phyloP scores from a whole-genome alignment of 2,113 vertebrate species.

The Psilopsiagon aymara region DNA sequence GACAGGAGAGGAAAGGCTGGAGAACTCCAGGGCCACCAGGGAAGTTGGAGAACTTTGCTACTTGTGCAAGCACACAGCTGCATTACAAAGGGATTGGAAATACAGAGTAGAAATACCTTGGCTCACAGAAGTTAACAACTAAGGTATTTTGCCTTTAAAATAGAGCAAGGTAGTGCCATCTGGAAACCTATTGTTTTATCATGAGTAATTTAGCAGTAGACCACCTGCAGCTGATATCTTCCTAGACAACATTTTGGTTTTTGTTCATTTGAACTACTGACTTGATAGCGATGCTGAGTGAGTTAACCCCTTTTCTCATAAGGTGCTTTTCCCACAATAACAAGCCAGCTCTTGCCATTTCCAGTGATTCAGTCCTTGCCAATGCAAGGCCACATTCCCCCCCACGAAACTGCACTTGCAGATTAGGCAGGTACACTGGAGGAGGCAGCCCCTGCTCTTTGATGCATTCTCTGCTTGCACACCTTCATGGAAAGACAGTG shows the following conservation, averaged over 20 bases:
- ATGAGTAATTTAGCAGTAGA: background rate
- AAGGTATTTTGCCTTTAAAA: background rate
- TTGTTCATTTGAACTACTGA: background rate
- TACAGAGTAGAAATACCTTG: background rate
- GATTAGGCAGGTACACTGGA: background rate
- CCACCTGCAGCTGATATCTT: background rate
- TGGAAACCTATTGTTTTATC: background rate
- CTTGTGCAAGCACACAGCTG: background rate
- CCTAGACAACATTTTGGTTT: background rate
- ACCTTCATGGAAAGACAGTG: background rate
- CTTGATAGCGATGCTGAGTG: background rate
- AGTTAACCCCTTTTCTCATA: background rate
- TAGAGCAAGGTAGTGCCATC: background rate
- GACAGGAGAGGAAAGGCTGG: background rate
- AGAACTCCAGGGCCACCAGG: background rate
- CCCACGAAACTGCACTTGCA: background rate
- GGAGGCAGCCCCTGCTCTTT: background rate
- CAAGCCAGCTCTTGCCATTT: background rate
- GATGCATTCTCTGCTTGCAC: background rate
- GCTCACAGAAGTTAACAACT: background rate
- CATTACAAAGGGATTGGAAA: background rate
- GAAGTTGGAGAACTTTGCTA: background rate
- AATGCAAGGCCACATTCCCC: rapidly evolving
- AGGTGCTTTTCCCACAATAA: background rate
- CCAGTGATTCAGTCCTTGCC: background rate